Conservation (phyloP, 2,888 invertebrate species). For the Azorinus chamasolen region DNA sequence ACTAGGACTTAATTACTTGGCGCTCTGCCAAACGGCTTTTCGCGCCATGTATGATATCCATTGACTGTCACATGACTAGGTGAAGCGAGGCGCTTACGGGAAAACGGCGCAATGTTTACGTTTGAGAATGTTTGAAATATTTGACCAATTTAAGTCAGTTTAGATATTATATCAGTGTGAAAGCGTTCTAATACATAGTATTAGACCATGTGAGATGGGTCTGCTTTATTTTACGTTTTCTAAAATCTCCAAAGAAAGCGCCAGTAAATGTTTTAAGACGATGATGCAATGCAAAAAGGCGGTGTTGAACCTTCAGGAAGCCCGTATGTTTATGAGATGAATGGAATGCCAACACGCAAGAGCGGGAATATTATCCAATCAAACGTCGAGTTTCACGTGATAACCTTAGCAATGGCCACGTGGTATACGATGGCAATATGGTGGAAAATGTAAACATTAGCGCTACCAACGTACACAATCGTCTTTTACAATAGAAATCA, state of each 20-base stretch:
- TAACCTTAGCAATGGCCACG: constrained; percentile 58
- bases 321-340: constrained; percentile 67
- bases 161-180: too few species aligned
- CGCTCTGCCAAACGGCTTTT: constrained; percentile 48
- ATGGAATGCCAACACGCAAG: constrained; percentile 73
- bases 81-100: constrained; percentile 21
- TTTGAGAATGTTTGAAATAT: background rate
- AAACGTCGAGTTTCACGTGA: constrained; percentile 54
- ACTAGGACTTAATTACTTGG: constrained; percentile 38
- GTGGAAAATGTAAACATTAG: constrained; percentile 65
- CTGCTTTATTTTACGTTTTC: too few species aligned
- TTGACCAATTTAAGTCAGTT: background rate
- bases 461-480: constrained; percentile 24
- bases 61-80: constrained; percentile 59
- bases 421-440: constrained; percentile 49
- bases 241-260: too few species aligned
- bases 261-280: background rate
- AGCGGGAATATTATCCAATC: constrained; percentile 67
- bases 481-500: background rate
- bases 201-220: too few species aligned
- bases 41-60: constrained; percentile 61
- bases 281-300: constrained; percentile 54
- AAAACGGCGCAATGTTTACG: background rate
- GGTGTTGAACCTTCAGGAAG: constrained; percentile 3
- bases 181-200: too few species aligned